Base-by-base conservation (phyloP, 2,888 invertebrate species). In the Thumatha senex region DNA sequence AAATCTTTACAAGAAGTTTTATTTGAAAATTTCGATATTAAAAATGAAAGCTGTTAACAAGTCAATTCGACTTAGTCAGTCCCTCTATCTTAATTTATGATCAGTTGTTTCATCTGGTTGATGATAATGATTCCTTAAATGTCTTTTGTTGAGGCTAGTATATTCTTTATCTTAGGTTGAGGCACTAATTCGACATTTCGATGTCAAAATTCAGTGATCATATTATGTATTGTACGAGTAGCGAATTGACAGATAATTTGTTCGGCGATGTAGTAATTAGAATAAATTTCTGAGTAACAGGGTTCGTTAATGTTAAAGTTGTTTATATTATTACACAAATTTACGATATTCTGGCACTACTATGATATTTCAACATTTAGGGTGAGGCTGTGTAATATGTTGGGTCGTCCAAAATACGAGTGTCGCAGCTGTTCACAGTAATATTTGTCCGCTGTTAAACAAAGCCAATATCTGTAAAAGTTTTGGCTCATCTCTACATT, bases 381-480 rank as follows among this genome's bases (percentile, higher is more conserved):
- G 18, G 53, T 55, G 54, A 24, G 2, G 18, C 5, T 24, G 18
- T 24, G 5, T 24, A 24, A 52, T 50, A 46, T 49, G 46, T 54
- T 48, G 43, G 42, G 49, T 44, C 50, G 49, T 51, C 51, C 51
- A 55, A 61, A 56, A 55, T 61, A 59, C 60, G 67, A 63, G 62
- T 66, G 75, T 63, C 79, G 60, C 83, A 84, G 80, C 80, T 84
- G 86, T 68, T 70, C 61, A 61, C 76, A 71, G 73, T 80, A 78
- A 80, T 80, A 83, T 82, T 79, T 78, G 78, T 72, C 70, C 72
- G 74, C 62, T 74, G 64, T 66, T 70, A 80, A 85, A 86, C 81
- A 82, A 80, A 77, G 75, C 81, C 82, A 85, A 87, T 86, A 86
- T 84, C 80, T 76, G 79, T 77, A 80, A 82, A 86, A 86, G 79